Evolutionary conservation across 1,140 invertebrate species (phyloP).

Genomic region (Papilio polyxenes): DNA sequence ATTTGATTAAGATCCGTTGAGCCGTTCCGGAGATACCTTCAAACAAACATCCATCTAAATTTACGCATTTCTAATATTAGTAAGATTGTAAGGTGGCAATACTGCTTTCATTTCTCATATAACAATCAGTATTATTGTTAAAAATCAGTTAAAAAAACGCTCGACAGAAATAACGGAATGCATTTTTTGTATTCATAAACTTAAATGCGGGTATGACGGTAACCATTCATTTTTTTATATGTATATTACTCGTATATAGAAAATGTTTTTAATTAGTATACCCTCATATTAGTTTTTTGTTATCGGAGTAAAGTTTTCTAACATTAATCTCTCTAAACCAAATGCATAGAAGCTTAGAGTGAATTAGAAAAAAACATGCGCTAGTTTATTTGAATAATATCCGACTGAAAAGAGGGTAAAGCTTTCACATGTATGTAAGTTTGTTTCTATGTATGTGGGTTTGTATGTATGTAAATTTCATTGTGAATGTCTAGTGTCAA

Average conservation of each 20-base stretch:
- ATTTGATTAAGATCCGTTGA: too few relatives aligned
- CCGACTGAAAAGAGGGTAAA: neutral
- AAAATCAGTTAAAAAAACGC: neutral
- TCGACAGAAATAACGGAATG: neutral
- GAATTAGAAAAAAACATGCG: neutral
- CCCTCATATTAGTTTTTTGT: neutral
- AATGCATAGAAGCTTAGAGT: neutral
- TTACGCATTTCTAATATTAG: too few relatives aligned
- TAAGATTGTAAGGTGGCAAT: neutral
- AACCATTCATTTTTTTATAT: neutral
- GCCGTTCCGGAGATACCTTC: too few relatives aligned
- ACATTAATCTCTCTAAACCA: neutral
- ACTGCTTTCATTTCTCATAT: neutral
- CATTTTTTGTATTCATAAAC: neutral
- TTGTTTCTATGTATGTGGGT: too few relatives aligned
- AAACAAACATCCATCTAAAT: too few relatives aligned
- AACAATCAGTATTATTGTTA: neutral
- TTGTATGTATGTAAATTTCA: too few relatives aligned
- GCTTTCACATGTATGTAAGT: neutral
- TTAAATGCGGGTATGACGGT: neutral
- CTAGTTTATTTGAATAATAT: neutral
- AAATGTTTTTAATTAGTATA: neutral
- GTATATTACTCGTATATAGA: neutral
- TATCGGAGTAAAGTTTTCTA: conserved; percentile 5
- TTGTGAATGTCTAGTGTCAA: too few relatives aligned